These are phyloP conservation scores for Eupeodes luniger DNA, from an alignment of 2,888 invertebrate species.

Conservation along the genomic window DNA sequence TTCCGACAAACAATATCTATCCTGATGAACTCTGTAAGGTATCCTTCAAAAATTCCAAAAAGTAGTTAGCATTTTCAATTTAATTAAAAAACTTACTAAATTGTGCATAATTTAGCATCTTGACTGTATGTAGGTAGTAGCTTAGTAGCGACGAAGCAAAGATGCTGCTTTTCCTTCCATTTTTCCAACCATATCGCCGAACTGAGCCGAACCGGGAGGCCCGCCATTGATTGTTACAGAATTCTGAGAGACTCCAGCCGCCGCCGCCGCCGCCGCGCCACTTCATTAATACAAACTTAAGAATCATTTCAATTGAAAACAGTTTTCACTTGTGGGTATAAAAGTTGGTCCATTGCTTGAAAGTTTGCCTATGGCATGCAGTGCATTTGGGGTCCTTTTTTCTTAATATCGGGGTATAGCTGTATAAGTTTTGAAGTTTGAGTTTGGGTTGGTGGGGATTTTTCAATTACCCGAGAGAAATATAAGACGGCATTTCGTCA, in stretches of 20 bases:
- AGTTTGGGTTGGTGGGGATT: slow-evolving; percentile 3
- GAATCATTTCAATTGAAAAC: slow-evolving; percentile 66
- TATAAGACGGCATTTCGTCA: slow-evolving; percentile 16
- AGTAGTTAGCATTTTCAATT: slow-evolving; percentile 60
- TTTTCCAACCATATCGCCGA: background rate
- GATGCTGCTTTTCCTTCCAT: slow-evolving; percentile 21
- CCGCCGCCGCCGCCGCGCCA: slow-evolving; percentile 33
- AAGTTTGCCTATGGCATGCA: slow-evolving; percentile 17
- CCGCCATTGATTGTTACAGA: slow-evolving; percentile 56
- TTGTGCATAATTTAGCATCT: slow-evolving; percentile 67
- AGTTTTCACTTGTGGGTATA: slow-evolving; percentile 49
- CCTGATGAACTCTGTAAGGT: slow-evolving; percentile 9
- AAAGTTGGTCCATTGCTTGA: slow-evolving; percentile 51
- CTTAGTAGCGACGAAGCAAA: background rate
- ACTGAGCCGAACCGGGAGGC: background rate
- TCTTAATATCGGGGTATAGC: background rate
- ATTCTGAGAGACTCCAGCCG: slow-evolving; percentile 52
- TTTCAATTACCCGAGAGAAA: slow-evolving; percentile 38
- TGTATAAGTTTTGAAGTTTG: slow-evolving; percentile 17
- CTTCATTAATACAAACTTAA: slow-evolving; percentile 71
- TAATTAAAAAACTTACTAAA: slow-evolving; percentile 71
- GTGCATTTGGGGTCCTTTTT: slow-evolving; percentile 21
- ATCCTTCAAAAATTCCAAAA: slow-evolving; percentile 23
- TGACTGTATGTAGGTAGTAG: slow-evolving; percentile 11
- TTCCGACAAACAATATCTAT: slow-evolving; percentile 11